Conservation (phyloP, 2,113 vertebrate genomes). For the Xenopus tropicalis region UCB_Xtro_10.0 CM004447.2:84361501-84362000, state of each 20-base stretch:
- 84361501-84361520: slow-evolving; percentile 65
- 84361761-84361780: slow-evolving; percentile 39
- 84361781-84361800: slow-evolving; percentile 16
- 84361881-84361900: not conserved
- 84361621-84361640: slow-evolving; percentile 98
- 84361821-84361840: slow-evolving; percentile 21
- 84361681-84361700: slow-evolving; percentile 92
- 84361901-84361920: not conserved
- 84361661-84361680: slow-evolving; percentile 98
- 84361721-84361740: slow-evolving; percentile 75
- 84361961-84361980: slow-evolving; percentile 8
- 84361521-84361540: slow-evolving; percentile 90
- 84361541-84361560: slow-evolving; percentile 91
- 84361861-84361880: not conserved
- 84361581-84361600: slow-evolving; percentile 99
- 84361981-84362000: slow-evolving; percentile 14
- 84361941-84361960: not conserved
- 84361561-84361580: slow-evolving; percentile 96
- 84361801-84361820: slow-evolving; percentile 10
- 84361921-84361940: not conserved
- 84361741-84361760: slow-evolving; percentile 58
- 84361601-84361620: slow-evolving; percentile 99
- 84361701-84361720: slow-evolving; percentile 85
- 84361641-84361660: slow-evolving; percentile 97
- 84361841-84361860: not conserved